phyloP scores from a whole-genome alignment of 2,888 invertebrate genomes.

The Brachypterus glaber region DNA sequence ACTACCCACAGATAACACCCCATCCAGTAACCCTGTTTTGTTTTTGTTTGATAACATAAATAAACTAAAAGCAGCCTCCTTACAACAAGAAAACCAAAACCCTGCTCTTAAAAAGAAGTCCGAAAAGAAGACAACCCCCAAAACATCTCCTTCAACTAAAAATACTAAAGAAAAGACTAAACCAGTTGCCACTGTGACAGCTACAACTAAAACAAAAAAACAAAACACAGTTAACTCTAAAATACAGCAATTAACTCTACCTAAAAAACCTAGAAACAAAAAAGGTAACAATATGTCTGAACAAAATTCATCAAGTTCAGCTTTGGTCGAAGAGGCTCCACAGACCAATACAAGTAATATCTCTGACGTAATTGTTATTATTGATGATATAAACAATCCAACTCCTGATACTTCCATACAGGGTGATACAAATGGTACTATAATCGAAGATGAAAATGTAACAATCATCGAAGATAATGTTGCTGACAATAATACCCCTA shows the following conservation, averaged over 20 bases:
- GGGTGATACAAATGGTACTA: too few relatives aligned
- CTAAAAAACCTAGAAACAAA: background rate
- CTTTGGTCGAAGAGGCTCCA: background rate
- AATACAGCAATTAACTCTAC: background rate
- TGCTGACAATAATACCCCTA: background rate
- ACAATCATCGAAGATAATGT: background rate
- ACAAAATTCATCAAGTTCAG: background rate
- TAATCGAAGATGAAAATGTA: background rate
- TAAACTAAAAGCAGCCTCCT: background rate
- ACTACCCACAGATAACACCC: too few relatives aligned
- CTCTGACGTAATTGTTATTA: background rate
- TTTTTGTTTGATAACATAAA: slow-evolving; percentile 19
- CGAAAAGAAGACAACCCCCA: slow-evolving; percentile 1
- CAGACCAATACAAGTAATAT: background rate
- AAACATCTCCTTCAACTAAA: background rate
- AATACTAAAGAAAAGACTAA: slow-evolving; percentile 1
- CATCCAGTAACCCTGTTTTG: slow-evolving; percentile 21
- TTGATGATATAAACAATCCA: background rate
- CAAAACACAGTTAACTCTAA: background rate
- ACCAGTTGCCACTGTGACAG: background rate
- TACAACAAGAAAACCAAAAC: background rate
- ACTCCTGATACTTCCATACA: background rate
- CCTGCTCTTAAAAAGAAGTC: background rate
- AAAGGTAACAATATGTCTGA: background rate
- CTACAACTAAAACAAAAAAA: background rate